phyloP scores from a whole-genome alignment of 2,797 vertebrate genomes.

The Vireo griseus region DNA sequence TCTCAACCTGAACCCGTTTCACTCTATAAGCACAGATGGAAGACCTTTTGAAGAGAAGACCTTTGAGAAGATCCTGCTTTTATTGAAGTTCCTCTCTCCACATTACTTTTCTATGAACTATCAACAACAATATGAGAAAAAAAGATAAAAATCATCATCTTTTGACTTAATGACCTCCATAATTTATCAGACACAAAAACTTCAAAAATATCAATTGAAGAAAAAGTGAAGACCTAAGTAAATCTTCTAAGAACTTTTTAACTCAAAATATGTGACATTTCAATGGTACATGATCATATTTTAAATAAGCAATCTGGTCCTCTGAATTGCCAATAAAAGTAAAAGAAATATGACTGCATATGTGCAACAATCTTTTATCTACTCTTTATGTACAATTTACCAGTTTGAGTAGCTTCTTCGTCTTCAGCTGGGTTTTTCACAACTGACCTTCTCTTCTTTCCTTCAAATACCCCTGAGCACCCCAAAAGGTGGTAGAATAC shows the following conservation, averaged over 20 bases:
- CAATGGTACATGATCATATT: background rate
- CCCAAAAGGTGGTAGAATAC: background rate
- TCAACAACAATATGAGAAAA: background rate
- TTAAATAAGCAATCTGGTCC: background rate
- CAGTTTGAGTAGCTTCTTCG: background rate
- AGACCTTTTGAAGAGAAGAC: background rate
- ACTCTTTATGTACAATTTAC: background rate
- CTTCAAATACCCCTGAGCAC: background rate
- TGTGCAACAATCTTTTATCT: background rate
- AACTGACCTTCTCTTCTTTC: background rate
- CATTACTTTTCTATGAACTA: background rate
- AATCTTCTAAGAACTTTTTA: background rate
- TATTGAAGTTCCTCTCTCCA: background rate
- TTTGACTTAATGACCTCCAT: background rate
- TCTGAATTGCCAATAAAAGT: background rate
- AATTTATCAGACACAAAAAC: constrained; percentile 15
- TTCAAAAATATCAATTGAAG: background rate
- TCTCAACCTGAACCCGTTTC: background rate
- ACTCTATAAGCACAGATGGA: background rate
- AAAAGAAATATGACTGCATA: background rate
- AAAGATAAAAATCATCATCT: background rate
- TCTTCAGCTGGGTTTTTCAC: background rate
- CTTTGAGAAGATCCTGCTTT: background rate
- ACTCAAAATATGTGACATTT: background rate
- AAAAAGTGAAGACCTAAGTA: background rate